phyloP scores from a whole-genome alignment of 2,797 vertebrate species.

The Otolemur crassicaudatus region DNA sequence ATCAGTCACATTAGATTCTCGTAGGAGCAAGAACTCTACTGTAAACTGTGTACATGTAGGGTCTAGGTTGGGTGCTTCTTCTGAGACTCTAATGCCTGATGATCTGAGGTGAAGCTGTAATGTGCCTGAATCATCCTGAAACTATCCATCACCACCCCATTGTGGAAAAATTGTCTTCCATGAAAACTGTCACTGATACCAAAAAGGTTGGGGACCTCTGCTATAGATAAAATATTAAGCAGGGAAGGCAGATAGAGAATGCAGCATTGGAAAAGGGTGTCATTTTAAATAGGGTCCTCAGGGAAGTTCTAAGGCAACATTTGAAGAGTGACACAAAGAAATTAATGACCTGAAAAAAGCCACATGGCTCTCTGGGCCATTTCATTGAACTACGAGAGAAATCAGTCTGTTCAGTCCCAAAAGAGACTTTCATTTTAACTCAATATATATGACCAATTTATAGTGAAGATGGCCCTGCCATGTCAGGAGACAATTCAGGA shows the following conservation, averaged over 20 bases:
- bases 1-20: too few species aligned
- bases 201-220: too few species aligned
- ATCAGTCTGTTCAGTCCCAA: background rate
- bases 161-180: too few species aligned
- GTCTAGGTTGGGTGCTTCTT: too few species aligned
- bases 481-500: background rate
- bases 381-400: conserved; percentile 30
- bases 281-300: background rate
- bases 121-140: too few species aligned
- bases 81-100: too few species aligned
- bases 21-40: too few species aligned
- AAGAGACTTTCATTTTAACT: conserved; percentile 48
- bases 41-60: too few species aligned
- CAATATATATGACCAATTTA: conserved; percentile 46
- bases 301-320: too few species aligned
- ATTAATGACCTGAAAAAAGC: background rate
- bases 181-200: too few species aligned
- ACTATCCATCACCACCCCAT: too few species aligned
- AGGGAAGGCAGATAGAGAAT: rapidly evolving
- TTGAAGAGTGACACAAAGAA: background rate
- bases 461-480: background rate
- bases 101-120: too few species aligned
- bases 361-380: rapidly evolving
- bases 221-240: background rate
- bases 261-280: rapidly evolving